These are phyloP conservation scores for Frieseomelitta varia DNA, from an alignment of 1,140 invertebrate genomes.

Conservation along the genomic window DNA sequence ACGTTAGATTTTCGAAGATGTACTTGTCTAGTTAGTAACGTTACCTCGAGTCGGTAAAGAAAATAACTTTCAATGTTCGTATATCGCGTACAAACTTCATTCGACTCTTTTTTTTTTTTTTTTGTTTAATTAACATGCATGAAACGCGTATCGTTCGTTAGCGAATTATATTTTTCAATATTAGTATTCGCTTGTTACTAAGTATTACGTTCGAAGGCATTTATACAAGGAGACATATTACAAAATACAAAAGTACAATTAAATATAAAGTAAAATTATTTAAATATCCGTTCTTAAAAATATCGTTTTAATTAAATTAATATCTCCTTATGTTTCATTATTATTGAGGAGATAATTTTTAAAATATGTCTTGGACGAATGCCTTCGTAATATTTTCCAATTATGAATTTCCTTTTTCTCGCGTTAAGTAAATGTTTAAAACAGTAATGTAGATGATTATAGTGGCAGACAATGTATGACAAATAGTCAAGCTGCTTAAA, in stretches of 20 bases:
- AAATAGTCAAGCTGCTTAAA: slow-evolving; percentile 26
- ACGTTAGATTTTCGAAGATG: slow-evolving; percentile 21
- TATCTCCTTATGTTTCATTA: neutral
- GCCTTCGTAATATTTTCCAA: neutral
- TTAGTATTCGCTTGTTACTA: neutral
- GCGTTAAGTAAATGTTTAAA: slow-evolving; percentile 14
- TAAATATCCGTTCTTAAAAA: neutral
- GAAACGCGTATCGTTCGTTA: neutral
- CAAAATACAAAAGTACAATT: neutral
- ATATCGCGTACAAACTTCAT: slow-evolving; percentile 10
- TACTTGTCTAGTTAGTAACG: slow-evolving; percentile 30
- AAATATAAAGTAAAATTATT: neutral
- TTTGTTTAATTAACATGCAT: slow-evolving; percentile 1
- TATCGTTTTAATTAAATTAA: neutral
- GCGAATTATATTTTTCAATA: neutral
- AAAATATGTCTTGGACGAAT: neutral
- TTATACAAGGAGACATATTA: neutral
- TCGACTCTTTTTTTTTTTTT: neutral
- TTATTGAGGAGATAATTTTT: neutral
- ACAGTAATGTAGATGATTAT: slow-evolving; percentile 5
- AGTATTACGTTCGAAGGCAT: neutral
- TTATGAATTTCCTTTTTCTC: neutral
- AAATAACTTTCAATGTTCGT: slow-evolving; percentile 24
- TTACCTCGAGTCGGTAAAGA: slow-evolving; percentile 37
- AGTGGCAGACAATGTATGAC: neutral